Evolutionary conservation across 2,113 vertebrate species (phyloP).

Genomic region (Gobius niger): DNA sequence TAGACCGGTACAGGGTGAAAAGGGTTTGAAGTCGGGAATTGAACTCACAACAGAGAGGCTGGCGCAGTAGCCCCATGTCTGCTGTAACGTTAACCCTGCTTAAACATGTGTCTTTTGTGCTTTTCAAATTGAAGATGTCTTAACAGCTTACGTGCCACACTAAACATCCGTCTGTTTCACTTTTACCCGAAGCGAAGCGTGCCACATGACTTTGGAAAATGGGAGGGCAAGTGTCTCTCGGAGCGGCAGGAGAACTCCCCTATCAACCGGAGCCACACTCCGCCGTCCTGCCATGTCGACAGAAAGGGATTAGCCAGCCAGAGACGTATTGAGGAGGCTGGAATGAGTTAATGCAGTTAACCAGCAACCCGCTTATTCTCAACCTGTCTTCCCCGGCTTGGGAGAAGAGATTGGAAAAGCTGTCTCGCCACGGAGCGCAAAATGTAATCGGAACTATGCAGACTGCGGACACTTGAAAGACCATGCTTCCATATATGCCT

Average conservation of each 20-base stretch:
- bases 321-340: slow-evolving; percentile 45
- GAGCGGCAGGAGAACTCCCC: slow-evolving; percentile 51
- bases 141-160: no score
- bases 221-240: slow-evolving; percentile 66
- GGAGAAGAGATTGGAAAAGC: slow-evolving; percentile 69
- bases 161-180: slow-evolving; percentile 27
- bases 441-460: slow-evolving; percentile 75
- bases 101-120: no score
- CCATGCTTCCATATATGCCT: slow-evolving; percentile 36
- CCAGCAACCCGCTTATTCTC: slow-evolving; percentile 57
- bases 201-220: slow-evolving; percentile 48
- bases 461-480: slow-evolving; percentile 64
- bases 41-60: no score
- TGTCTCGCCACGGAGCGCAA: slow-evolving; percentile 54
- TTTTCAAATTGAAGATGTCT: no score
- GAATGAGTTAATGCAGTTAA: slow-evolving; percentile 71
- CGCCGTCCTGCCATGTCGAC: slow-evolving; percentile 65
- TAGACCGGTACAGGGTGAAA: no score
- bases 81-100: no score
- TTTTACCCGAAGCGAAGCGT: slow-evolving; percentile 41
- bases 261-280: slow-evolving; percentile 63
- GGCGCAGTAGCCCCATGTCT: no score
- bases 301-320: slow-evolving; percentile 64
- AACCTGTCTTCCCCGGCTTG: slow-evolving; percentile 56
- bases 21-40: no score